Percentiles rank a stretch among this genome's conserved stretches.
Evolutionary conservation across 2,113 vertebrate species (phyloP).

Genomic region (Peromyscus maniculatus): DNA sequence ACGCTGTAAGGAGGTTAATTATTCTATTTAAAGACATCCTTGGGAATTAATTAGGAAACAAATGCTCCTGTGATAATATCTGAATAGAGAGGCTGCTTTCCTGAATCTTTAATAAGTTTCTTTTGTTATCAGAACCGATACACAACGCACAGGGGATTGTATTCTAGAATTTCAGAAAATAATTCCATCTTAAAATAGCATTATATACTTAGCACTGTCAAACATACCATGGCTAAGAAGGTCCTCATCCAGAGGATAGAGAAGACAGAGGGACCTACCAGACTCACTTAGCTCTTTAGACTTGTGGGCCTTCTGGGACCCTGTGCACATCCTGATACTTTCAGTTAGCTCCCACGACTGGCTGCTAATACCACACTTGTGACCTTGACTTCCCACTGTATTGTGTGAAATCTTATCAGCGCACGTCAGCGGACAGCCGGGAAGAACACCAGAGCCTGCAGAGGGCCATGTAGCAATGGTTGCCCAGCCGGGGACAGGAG

Average conservation of each 20-base stretch:
- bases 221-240: background rate
- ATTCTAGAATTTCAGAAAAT: constrained; percentile 33
- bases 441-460: constrained; percentile 6
- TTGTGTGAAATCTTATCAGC: background rate
- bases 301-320: background rate
- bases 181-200: constrained; percentile 47
- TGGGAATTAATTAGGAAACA: constrained; percentile 58
- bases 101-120: background rate
- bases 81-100: constrained; percentile 32
- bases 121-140: constrained; percentile 15
- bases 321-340: background rate
- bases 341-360: background rate
- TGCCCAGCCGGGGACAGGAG: background rate
- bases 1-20: constrained; percentile 11
- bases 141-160: constrained; percentile 18
- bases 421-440: background rate
- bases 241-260: background rate
- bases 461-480: background rate
- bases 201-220: background rate
- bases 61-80: background rate
- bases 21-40: constrained; percentile 55
- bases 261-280: background rate
- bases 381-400: background rate
- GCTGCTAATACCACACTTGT: background rate
- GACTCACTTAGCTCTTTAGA: background rate